phyloP scores from a whole-genome alignment of 2,797 vertebrate species.

The Eulemur coronatus region DNA sequence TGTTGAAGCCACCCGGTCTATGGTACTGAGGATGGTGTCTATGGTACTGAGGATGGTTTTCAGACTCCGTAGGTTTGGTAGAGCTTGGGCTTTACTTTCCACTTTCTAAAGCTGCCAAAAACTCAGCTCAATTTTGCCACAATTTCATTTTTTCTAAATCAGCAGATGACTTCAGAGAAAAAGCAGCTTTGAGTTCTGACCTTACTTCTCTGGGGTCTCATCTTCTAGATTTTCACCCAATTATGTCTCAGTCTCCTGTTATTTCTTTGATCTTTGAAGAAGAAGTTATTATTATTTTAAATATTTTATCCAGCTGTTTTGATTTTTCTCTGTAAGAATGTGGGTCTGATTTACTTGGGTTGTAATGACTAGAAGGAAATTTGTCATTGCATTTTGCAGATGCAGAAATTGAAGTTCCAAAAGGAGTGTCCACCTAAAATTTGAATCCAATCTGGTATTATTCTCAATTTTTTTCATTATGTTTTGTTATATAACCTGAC shows the following conservation, averaged over 20 bases:
- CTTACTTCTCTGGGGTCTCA: neutral
- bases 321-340: neutral
- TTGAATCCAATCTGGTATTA: neutral
- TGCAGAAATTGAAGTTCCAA: neutral
- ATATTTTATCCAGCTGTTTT: neutral
- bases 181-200: neutral
- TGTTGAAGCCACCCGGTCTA: neutral
- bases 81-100: neutral
- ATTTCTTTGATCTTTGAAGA: conserved; percentile 19
- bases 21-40: neutral
- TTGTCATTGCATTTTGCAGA: neutral
- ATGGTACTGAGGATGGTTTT: neutral
- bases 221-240: neutral
- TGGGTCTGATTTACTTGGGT: neutral
- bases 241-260: neutral
- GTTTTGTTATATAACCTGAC: neutral
- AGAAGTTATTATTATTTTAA: neutral
- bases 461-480: neutral
- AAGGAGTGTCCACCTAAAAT: neutral
- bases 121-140: neutral
- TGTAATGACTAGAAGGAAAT: neutral
- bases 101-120: neutral
- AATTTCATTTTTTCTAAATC: neutral
- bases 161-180: neutral
- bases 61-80: neutral